Percentiles rank a stretch among this genome's conserved stretches.
Evolutionary conservation across 2,888 invertebrate genomes (phyloP).

Genomic region (Tholera decimalis): DNA sequence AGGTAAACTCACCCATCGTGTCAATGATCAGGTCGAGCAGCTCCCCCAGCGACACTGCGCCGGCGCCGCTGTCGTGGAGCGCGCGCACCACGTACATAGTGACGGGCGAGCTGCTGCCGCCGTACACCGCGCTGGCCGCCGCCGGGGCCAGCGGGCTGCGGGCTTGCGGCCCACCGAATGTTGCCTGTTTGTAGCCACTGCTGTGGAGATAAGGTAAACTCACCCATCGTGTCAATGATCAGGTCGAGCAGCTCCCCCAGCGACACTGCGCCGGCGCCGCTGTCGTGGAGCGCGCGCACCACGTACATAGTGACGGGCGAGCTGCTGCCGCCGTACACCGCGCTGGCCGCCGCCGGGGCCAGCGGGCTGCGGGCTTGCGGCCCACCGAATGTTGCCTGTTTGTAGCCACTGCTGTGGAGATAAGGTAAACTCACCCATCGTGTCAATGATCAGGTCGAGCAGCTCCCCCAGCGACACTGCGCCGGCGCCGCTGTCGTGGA

Average conservation of each 20-base stretch:
- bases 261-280: slow-evolving; percentile 76
- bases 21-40: slow-evolving; percentile 85
- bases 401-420: slow-evolving; percentile 49
- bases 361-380: slow-evolving; percentile 20
- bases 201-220: slow-evolving; percentile 14
- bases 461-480: no score
- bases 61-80: slow-evolving; percentile 67
- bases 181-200: slow-evolving; percentile 71
- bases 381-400: slow-evolving; percentile 74
- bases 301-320: slow-evolving; percentile 85
- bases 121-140: slow-evolving; percentile 85
- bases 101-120: slow-evolving; percentile 75
- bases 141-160: slow-evolving; percentile 56
- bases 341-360: slow-evolving; percentile 79
- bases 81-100: slow-evolving; percentile 85
- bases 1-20: slow-evolving; percentile 72
- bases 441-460: no score
- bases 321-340: slow-evolving; percentile 78
- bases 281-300: slow-evolving; percentile 76
- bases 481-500: no score
- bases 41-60: slow-evolving; percentile 85
- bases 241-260: slow-evolving; percentile 86
- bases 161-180: slow-evolving; percentile 62
- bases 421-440: no score
- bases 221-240: slow-evolving; percentile 82